Evolutionary conservation across 2,113 vertebrate genomes (phyloP).

Genomic region (Archilochus colubris): DNA sequence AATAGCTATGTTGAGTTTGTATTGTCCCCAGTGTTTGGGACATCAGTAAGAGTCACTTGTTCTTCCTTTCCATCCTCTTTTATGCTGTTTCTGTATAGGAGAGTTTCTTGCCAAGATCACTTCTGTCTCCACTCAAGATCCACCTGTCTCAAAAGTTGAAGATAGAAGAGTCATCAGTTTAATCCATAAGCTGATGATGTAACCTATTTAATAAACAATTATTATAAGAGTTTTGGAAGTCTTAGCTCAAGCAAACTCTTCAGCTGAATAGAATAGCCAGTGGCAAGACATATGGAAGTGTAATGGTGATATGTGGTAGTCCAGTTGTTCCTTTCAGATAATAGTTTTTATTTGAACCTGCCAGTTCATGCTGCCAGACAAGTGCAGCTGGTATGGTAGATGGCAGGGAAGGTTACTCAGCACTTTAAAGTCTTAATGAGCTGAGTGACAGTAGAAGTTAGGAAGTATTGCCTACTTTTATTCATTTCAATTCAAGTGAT

Average conservation of each 20-base stretch:
- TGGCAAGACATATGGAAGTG: background rate
- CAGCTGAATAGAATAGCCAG: background rate
- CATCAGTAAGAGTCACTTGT: background rate
- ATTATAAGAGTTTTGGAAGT: background rate
- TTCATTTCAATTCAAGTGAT: background rate
- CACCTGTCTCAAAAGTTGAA: background rate
- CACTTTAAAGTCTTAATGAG: background rate
- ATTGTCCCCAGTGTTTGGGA: background rate
- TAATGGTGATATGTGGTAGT: background rate
- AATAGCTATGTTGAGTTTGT: background rate
- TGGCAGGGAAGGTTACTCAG: background rate
- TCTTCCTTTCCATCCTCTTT: background rate
- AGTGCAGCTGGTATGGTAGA: background rate
- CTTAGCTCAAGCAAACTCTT: background rate
- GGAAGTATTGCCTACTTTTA: background rate
- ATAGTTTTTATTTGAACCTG: background rate
- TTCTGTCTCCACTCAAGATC: background rate
- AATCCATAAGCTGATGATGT: background rate
- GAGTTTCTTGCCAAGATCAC: background rate
- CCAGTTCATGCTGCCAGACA: background rate
- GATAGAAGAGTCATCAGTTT: background rate
- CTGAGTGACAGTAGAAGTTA: background rate
- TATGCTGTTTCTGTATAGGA: background rate
- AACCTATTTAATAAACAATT: background rate
- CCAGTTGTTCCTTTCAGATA: background rate